Evolutionary conservation across 2,888 invertebrate genomes (phyloP), one percentile per base, ranked within the genome.

Genomic region (Drosophila percnosoma): DNA sequence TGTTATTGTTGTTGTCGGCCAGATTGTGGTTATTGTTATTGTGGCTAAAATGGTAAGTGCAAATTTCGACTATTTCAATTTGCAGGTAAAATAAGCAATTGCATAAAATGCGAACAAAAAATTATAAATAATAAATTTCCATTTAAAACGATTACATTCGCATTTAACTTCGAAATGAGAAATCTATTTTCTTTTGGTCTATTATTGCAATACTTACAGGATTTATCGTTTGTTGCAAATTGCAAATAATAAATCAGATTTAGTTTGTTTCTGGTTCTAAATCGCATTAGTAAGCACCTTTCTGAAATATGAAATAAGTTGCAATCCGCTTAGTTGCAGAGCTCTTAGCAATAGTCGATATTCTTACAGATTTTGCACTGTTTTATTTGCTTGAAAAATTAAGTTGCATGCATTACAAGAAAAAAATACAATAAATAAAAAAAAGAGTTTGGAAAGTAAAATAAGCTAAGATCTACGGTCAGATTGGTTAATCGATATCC

Each of bases 381-480:
- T 54, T 62, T 62, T 64, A 57, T 78, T 69, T 64, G 66, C 34
- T 18, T 60, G 15, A 7, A 15, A 21, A 62, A 75, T 70, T 66
- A 75, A 66, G 33, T 68, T 73, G 61, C 29, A 49, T 51, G n/a
- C n/a, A 34, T 29, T 13, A 7, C 7, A 21, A 31, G 36, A 75
- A 59, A 63, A 63, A 61, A 61, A 45, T 33, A 11, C 10, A 38
- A 21, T 2, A 4, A 8, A 42, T 5, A 53, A 24, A 53, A 53
- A 2, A 27, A 7, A 24, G 2, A 13, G 7, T 13, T 18, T 15
- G n/a, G n/a, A 21, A 31, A 38, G n/a, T 38, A 40, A 58, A 11
- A 42, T 2, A 18, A 48, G 8, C 42, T 40, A 45, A 27, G 21
- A 34, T 18, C 49, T 45, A 60, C 6, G 5, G 60, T 48, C 10